A percentile compares a stretch with the other conserved stretches of the same genome.
phyloP scores from a whole-genome alignment of 2,113 vertebrate species.

The Tetraodon nigroviridis region DNA sequence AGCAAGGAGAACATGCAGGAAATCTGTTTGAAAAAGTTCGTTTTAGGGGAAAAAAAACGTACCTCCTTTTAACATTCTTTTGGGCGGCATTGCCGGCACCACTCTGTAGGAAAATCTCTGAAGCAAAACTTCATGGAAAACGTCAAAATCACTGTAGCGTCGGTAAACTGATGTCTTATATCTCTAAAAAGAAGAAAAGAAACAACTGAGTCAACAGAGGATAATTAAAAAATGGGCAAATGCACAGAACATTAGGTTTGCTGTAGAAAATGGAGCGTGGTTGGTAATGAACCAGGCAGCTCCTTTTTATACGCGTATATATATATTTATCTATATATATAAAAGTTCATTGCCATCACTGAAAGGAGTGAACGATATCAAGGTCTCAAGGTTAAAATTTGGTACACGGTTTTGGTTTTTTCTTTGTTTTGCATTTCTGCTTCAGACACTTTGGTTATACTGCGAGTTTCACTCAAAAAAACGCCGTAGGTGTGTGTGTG shows the following conservation, averaged over 20 bases:
- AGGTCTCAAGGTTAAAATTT: neutral
- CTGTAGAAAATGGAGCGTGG: neutral
- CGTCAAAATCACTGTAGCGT: slow-evolving; percentile 93
- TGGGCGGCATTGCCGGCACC: slow-evolving; percentile 91
- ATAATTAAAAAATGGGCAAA: neutral
- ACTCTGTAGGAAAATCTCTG: slow-evolving; percentile 92
- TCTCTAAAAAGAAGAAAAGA: slow-evolving; percentile 63
- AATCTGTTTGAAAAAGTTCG: neutral
- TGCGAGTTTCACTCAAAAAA: no score
- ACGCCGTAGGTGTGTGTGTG: no score
- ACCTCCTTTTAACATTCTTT: slow-evolving; percentile 93
- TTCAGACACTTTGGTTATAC: no score
- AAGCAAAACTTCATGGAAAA: slow-evolving; percentile 91
- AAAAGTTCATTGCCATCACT: no score
- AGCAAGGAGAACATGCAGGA: slow-evolving; percentile 4
- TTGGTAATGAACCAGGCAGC: neutral
- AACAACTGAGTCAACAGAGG: neutral
- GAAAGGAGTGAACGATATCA: neutral
- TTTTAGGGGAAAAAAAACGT: slow-evolving; percentile 7
- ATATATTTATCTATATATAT: no score
- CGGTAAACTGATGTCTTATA: slow-evolving; percentile 88
- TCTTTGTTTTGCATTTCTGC: neutral
- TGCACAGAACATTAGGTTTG: neutral
- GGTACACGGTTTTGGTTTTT: neutral
- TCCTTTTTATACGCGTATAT: no score